Percentiles rank a stretch among this genome's conserved stretches.
Evolutionary conservation across 2,888 invertebrate species (phyloP).

Genomic region (Merodon equestris): DNA sequence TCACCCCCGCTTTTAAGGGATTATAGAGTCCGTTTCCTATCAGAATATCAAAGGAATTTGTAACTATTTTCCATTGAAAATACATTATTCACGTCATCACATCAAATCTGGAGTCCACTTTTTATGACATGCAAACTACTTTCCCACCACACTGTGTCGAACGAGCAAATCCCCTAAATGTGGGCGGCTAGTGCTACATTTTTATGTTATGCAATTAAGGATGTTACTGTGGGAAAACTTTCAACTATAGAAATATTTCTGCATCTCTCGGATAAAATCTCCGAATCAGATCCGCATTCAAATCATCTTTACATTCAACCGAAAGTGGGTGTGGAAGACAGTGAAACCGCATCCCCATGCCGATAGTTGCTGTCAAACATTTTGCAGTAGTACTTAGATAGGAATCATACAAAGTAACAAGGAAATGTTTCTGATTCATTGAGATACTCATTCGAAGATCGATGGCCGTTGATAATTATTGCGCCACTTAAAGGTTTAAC

Average conservation of each 20-base stretch:
- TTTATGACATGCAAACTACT: not conserved
- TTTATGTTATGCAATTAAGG: conserved; percentile 38
- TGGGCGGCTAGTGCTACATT: conserved; percentile 17
- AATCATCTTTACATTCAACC: conserved; percentile 2
- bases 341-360: too few relatives aligned
- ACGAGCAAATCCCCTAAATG: not conserved
- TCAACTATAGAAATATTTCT: conserved; percentile 1
- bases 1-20: too few relatives aligned
- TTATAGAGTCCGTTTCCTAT: too few relatives aligned
- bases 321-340: conserved; percentile 17
- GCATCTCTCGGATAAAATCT: not conserved
- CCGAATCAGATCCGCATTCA: conserved; percentile 32
- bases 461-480: too few relatives aligned
- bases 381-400: too few relatives aligned
- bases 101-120: not conserved
- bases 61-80: too few relatives aligned
- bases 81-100: too few relatives aligned
- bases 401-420: too few relatives aligned
- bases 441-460: too few relatives aligned
- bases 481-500: too few relatives aligned
- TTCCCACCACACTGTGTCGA: conserved; percentile 5
- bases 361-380: too few relatives aligned
- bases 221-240: conserved; percentile 6
- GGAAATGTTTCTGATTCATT: not conserved
- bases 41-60: too few relatives aligned